Conservation (phyloP, 30 jellyfish, hydroid and myxozoan genomes). For the Hydractinia echinata region DNA sequence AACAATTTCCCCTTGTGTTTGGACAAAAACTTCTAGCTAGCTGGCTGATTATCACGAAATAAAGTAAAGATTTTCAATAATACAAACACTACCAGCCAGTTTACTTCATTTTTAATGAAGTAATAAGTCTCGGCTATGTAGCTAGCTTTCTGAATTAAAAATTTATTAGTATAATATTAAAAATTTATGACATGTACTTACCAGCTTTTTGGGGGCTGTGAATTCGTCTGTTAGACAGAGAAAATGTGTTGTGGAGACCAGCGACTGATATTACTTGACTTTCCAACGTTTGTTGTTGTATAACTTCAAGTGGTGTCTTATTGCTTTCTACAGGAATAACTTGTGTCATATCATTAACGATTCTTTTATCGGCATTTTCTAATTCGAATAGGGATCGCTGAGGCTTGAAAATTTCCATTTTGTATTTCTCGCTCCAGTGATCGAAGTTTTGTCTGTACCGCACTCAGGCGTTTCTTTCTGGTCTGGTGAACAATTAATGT, state of each 20-base stretch:
- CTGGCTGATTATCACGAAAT: too few species aligned
- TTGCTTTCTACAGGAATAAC: conserved; percentile 12
- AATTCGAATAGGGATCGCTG: conserved; percentile 35
- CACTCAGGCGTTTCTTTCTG: conserved; percentile 42
- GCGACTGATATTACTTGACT: background rate
- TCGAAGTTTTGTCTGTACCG: conserved; percentile 17
- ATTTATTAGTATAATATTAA: too few species aligned
- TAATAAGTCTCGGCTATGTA: too few species aligned
- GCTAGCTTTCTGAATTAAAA: too few species aligned
- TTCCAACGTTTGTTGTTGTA: conserved; percentile 13
- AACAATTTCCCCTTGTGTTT: too few species aligned
- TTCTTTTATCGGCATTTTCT: conserved; percentile 27
- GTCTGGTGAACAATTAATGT: conserved; percentile 34
- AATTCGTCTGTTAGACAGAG: background rate
- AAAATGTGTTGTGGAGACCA: background rate
- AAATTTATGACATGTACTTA: background rate
- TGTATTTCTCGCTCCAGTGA: conserved; percentile 34
- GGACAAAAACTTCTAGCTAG: too few species aligned
- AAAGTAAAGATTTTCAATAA: too few species aligned
- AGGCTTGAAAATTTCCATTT: conserved; percentile 46
- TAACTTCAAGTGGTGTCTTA: background rate
- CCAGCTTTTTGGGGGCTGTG: background rate
- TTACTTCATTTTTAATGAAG: too few species aligned
- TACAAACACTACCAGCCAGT: too few species aligned
- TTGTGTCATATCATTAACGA: conserved; percentile 6